phyloP scores from a whole-genome alignment of 2,888 invertebrate species.

The Stegophylla sp. region DNA sequence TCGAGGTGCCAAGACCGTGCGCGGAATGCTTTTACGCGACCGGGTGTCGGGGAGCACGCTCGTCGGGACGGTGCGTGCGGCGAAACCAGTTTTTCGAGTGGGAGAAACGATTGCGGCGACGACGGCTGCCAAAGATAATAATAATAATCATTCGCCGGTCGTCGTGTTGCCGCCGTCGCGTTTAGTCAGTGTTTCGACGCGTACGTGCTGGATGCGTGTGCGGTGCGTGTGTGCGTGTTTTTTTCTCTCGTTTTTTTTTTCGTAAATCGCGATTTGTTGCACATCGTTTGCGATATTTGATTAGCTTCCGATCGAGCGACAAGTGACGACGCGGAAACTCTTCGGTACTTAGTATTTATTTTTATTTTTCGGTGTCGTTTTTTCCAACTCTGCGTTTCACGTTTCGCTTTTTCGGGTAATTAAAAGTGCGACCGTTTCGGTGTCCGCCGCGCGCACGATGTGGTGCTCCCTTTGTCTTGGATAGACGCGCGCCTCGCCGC shows the following conservation, averaged over 20 bases:
- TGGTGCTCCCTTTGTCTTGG: background rate
- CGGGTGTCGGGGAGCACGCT: background rate
- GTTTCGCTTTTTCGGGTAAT: no score
- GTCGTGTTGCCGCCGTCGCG: background rate
- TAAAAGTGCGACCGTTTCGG: background rate
- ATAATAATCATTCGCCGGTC: background rate
- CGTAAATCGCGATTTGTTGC: background rate
- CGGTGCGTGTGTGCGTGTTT: background rate
- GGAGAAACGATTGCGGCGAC: constrained; percentile 38
- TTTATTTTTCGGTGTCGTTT: background rate
- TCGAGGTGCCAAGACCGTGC: no score
- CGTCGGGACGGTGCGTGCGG: background rate
- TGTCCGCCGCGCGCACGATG: background rate
- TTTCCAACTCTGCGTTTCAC: background rate
- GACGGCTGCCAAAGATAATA: background rate
- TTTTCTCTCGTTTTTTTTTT: background rate
- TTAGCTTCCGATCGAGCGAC: no score
- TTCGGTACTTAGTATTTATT: background rate
- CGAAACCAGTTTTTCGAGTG: constrained; percentile 52
- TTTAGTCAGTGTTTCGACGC: constrained; percentile 20
- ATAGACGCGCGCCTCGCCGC: constrained; percentile 22
- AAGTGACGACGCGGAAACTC: background rate
- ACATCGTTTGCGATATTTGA: background rate
- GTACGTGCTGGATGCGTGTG: background rate
- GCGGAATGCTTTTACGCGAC: no score